Conservation (phyloP, 2,113 vertebrate genomes). For the Gymnocephalus cernua region DNA sequence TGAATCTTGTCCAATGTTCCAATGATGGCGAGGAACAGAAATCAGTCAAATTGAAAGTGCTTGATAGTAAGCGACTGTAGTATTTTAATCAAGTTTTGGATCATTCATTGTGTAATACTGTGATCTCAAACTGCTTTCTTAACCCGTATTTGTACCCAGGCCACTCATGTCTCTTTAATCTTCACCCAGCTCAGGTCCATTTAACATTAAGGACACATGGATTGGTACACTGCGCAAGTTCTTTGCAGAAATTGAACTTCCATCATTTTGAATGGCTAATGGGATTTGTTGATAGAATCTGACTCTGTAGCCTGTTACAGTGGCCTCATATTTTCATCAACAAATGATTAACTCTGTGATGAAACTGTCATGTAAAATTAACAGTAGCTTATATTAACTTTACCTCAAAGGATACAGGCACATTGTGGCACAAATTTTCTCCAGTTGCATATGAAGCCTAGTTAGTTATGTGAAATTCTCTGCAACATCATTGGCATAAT, state of each 20-base stretch:
- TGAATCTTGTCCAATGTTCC: slow-evolving; percentile 62
- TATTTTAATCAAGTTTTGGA: slow-evolving; percentile 39
- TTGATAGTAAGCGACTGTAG: slow-evolving; percentile 44
- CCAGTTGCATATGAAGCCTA: not conserved
- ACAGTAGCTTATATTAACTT: not conserved
- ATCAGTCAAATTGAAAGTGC: slow-evolving; percentile 60
- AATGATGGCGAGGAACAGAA: slow-evolving; percentile 51
- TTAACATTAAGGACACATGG: slow-evolving; percentile 11
- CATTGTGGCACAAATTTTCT: not conserved
- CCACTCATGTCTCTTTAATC: slow-evolving; percentile 28
- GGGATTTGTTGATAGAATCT: slow-evolving; percentile 20
- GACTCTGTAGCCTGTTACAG: slow-evolving; percentile 12
- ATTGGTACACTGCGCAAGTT: not conserved
- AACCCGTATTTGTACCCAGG: slow-evolving; percentile 28
- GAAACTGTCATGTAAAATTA: slow-evolving; percentile 28
- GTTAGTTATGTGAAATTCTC: slow-evolving; percentile 20
- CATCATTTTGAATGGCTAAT: slow-evolving; percentile 16
- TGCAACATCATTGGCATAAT: slow-evolving; percentile 8
- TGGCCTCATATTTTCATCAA: slow-evolving; percentile 19
- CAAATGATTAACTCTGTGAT: slow-evolving; percentile 9
- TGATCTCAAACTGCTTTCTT: slow-evolving; percentile 26
- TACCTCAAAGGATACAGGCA: not conserved
- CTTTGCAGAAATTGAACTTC: slow-evolving; percentile 14
- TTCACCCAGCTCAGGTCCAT: slow-evolving; percentile 12
- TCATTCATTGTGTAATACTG: slow-evolving; percentile 33